Evolutionary conservation across 2,888 invertebrate species (phyloP).

Genomic region (Schrankia costaestrigalis): DNA sequence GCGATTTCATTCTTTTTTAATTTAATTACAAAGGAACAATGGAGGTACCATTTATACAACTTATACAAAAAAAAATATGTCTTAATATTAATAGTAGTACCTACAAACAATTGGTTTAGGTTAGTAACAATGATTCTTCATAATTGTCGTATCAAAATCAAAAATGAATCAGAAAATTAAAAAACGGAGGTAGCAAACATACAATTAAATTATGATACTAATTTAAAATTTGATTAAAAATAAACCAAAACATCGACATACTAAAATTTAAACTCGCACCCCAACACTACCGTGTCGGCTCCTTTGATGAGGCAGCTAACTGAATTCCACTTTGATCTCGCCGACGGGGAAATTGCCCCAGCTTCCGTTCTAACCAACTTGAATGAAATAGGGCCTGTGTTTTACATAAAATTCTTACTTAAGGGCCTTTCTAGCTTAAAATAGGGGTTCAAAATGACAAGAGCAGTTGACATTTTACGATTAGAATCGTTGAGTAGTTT

Average conservation of each 20-base stretch:
- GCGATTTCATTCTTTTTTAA: too few species aligned
- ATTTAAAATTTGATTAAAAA: too few species aligned
- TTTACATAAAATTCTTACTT: conserved; percentile 6
- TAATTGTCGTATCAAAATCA: too few species aligned
- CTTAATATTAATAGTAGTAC: too few species aligned
- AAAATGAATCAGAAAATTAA: too few species aligned
- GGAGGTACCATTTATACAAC: too few species aligned
- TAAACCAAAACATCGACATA: conserved; percentile 22
- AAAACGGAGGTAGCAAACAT: too few species aligned
- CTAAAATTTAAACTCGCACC: conserved; percentile 4
- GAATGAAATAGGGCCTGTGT: conserved; percentile 10
- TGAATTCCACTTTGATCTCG: conserved; percentile 72
- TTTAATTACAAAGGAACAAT: too few species aligned
- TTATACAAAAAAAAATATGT: too few species aligned
- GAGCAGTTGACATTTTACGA: not conserved
- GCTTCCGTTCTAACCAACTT: conserved; percentile 39
- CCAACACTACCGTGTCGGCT: conserved; percentile 42
- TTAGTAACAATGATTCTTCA: too few species aligned
- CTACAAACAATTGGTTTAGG: too few species aligned
- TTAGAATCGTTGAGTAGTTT: not conserved
- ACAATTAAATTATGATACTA: not conserved
- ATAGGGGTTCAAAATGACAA: not conserved
- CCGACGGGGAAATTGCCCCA: conserved; percentile 54
- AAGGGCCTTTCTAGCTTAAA: not conserved
- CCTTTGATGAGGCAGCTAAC: conserved; percentile 69